phyloP scores from a whole-genome alignment of 1,140 invertebrate species.

The Paraescarpia echinospica region DNA sequence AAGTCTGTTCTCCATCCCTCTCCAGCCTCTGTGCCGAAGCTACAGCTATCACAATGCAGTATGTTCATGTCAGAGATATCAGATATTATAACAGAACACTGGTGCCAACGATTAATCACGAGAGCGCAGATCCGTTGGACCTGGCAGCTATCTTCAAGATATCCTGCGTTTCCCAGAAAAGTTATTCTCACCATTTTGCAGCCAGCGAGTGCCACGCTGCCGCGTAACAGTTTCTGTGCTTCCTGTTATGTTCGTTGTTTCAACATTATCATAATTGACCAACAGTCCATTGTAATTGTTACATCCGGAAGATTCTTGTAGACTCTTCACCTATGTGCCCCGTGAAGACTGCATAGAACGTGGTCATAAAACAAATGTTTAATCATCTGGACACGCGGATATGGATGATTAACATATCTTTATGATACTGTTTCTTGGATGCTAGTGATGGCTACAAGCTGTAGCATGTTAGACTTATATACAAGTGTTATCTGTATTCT shows the following conservation, averaged over 20 bases:
- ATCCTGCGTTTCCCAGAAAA: not conserved
- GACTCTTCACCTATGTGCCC: not conserved
- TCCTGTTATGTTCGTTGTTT: not conserved
- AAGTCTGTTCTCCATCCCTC: not conserved
- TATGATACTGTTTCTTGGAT: not conserved
- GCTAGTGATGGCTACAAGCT: not conserved
- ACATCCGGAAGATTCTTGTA: not conserved
- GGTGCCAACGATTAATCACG: not conserved
- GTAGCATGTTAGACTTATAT: not conserved
- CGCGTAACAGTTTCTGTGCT: not conserved
- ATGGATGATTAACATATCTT: not conserved
- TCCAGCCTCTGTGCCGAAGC: not conserved
- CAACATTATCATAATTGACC: too few species aligned
- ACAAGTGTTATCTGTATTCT: not conserved
- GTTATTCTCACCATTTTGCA: not conserved
- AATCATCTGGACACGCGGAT: not conserved
- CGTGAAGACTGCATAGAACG: not conserved
- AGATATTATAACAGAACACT: conserved; percentile 1
- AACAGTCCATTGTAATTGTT: not conserved
- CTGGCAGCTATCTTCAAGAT: not conserved
- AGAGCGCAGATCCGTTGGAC: not conserved
- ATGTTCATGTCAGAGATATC: not conserved
- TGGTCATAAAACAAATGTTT: not conserved
- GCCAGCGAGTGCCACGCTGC: not conserved
- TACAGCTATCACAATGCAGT: not conserved